phyloP scores from a whole-genome alignment of 2,888 invertebrate genomes.

The Cephalotes varians region DNA sequence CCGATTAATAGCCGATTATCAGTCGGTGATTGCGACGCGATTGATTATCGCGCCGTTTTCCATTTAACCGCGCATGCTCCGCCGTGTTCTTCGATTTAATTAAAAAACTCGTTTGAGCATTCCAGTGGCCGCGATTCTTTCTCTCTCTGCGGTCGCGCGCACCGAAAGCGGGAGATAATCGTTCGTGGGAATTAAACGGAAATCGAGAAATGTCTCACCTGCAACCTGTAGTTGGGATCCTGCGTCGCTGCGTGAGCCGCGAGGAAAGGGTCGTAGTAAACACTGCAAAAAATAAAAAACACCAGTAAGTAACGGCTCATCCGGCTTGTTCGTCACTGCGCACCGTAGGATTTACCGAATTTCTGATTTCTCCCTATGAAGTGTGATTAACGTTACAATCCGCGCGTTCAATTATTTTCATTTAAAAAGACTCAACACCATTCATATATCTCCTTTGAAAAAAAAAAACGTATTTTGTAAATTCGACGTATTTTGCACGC shows the following conservation, averaged over 20 bases:
- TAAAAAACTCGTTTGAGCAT: constrained; percentile 68
- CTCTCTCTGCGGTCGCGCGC: constrained; percentile 50
- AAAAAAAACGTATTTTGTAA: not conserved
- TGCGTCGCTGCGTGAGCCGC: constrained; percentile 93
- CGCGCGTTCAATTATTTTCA: constrained; percentile 15
- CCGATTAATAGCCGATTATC: constrained; percentile 68
- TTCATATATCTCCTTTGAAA: not conserved
- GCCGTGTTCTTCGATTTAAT: constrained; percentile 66
- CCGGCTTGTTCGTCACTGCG: not conserved
- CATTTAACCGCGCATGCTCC: constrained; percentile 26
- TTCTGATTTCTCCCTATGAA: not conserved
- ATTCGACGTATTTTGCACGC: not conserved
- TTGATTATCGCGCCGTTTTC: constrained; percentile 61
- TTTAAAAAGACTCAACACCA: not conserved
- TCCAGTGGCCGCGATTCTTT: constrained; percentile 13
- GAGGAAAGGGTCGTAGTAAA: constrained; percentile 98
- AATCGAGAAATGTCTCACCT: constrained; percentile 88
- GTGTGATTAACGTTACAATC: not conserved
- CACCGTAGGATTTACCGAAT: not conserved
- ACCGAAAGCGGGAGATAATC: constrained; percentile 68
- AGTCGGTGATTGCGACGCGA: constrained; percentile 54
- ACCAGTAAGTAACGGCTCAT: constrained; percentile 1
- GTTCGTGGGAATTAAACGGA: constrained; percentile 45
- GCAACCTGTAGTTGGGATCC: constrained; percentile 96
- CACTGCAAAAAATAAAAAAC: constrained; percentile 88